Evolutionary conservation across 2,888 invertebrate genomes (phyloP).

Genomic region (Clivina fossor): DNA sequence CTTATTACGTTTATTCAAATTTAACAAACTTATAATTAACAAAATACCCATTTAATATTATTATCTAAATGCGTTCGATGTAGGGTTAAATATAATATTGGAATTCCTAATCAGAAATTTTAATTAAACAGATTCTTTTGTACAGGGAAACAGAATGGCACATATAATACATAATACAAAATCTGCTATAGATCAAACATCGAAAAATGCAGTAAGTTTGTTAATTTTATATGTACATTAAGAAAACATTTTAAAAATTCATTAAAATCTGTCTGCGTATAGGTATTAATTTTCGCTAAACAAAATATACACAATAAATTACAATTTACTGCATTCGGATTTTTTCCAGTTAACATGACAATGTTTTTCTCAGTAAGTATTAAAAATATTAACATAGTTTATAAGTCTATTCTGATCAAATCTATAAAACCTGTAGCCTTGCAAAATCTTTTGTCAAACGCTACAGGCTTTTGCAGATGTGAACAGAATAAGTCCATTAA

Average conservation of each 20-base stretch:
- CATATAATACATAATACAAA: background rate
- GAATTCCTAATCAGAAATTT: too few species aligned
- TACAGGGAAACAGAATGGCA: background rate
- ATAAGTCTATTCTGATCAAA: background rate
- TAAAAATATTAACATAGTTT: background rate
- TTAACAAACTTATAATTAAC: too few species aligned
- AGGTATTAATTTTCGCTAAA: conserved; percentile 11
- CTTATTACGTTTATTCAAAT: too few species aligned
- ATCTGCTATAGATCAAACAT: background rate
- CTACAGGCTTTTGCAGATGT: background rate
- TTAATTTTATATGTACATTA: too few species aligned
- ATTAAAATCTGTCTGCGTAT: too few species aligned
- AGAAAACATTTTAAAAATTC: too few species aligned
- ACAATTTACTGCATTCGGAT: conserved; percentile 6
- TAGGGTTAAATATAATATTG: too few species aligned
- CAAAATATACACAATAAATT: conserved; percentile 12
- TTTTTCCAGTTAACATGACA: conserved; percentile 15
- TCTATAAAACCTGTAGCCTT: too few species aligned
- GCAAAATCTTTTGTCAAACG: too few species aligned
- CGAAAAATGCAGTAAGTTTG: background rate
- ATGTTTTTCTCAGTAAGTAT: conserved; percentile 20
- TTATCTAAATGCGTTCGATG: too few species aligned
- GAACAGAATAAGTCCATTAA: background rate
- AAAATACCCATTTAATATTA: too few species aligned
- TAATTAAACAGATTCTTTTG: too few species aligned